Base-by-base conservation (phyloP, 2,113 vertebrate genomes). In the Thunnus thynnus region DNA sequence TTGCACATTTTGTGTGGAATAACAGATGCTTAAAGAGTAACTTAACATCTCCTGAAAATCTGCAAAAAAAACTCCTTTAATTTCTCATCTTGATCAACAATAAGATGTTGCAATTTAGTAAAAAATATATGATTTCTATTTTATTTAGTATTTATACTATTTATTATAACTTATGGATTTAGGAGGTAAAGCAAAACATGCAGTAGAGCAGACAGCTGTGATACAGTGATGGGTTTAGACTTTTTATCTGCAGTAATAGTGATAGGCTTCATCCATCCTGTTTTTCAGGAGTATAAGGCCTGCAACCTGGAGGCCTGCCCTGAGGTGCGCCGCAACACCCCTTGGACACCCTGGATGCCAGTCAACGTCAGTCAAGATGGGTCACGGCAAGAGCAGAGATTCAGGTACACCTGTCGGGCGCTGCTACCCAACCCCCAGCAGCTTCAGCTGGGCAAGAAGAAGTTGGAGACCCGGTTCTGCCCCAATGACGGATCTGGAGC, bases 281-380 rank as follows among this genome's bases (percentile, higher is more conserved):
- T 57, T 48, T 27, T 83, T 5, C 90, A 99, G 98, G 98, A 99
- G 82, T 99, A 97, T 88, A 96, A 96, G 83, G 96, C 96, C 0
- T 99, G 98, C 82, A 99, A 97, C 87, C 94, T 98, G 0, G 98
- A 99, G 11, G 91, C 95, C 17, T 99, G 98, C 85, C 97, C 97
- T 0, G 98, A 99, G 82, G 97, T 99, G 58, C 96, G 97, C 30
- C 96, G 98, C 76, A 99, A 97, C 94, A 99, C 98, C 0, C 98
- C 98, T 0, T 99, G 98, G 98, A 99, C 97, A 0, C 96, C 97
- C 0, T 99, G 98, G 98, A 96, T 98, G 94, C 97, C 97, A 0
- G 96, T 98, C 54, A 99, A 99, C 44, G 93, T 98, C 85, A 99
- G 97, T 0, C 96, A 94, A 67, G 95, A 90, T 0, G 98, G 98